phyloP scores from a whole-genome alignment of 2,888 invertebrate species.

The Andrena bucephala region DNA sequence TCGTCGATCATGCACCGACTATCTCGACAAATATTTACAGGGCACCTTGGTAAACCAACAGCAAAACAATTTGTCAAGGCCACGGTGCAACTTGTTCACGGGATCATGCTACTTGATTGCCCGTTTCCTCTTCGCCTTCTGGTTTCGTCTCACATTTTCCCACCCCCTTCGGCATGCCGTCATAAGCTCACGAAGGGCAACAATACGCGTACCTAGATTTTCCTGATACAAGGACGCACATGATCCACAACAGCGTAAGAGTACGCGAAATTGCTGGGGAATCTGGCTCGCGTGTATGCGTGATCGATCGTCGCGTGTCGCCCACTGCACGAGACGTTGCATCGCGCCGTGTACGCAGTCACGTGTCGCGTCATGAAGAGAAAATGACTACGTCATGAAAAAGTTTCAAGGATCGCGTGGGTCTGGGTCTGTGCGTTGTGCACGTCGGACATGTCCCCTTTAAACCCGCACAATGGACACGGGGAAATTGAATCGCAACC shows the following conservation, averaged over 20 bases:
- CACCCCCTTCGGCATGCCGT: conserved; percentile 1
- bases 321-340: conserved; percentile 55
- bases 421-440: conserved; percentile 18
- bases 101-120: no score
- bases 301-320: conserved; percentile 78
- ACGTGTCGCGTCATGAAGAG: conserved; percentile 69
- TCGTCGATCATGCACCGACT: background rate
- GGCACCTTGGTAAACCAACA: no score
- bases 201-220: conserved; percentile 42
- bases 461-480: conserved; percentile 25
- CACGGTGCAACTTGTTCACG: background rate
- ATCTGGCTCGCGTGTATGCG: conserved; percentile 69
- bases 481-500: conserved; percentile 16
- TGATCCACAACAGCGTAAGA: conserved; percentile 1
- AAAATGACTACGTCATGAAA: conserved; percentile 63
- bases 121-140: background rate
- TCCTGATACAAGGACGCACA: conserved; percentile 47
- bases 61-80: no score
- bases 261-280: conserved; percentile 32
- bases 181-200: conserved; percentile 24
- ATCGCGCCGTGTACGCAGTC: conserved; percentile 72
- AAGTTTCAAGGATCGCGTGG: conserved; percentile 66
- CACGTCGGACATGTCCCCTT: conserved; percentile 35
- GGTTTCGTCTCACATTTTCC: conserved; percentile 21
- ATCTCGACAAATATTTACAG: background rate